Base-by-base conservation (phyloP, 2,797 vertebrate species). In the Catharus ustulatus region DNA sequence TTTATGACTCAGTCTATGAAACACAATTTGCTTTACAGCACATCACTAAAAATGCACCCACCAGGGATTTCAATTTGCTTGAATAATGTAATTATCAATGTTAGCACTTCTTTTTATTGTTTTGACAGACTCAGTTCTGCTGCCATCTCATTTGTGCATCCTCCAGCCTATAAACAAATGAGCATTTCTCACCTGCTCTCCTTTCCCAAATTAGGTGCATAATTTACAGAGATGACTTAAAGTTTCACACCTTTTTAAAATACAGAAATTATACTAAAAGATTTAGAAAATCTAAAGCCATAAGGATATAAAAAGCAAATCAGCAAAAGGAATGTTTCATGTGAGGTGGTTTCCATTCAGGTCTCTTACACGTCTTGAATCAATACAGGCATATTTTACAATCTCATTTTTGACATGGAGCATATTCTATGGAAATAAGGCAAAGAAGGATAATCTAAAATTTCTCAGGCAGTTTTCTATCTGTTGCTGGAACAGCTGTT, bases 1-100 rank as follows among this genome's bases (percentile, higher is more conserved):
- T 95, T 96, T 96, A 95, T n/a, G 6, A 73, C 90, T 73, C 76
- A 88, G 78, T 77, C 73, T 58, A 61, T 55, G 54, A 93, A 96
- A 89, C 51, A 77, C 78, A 79, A 90, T 89, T 95, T 95, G 74
- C 13, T 91, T 93, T 67, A 94, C 71, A 86, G 46, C 30, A 23
- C 46, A 80, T 82, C 81, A 62, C 83, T 95, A 96, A 93, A 89
- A 94, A 78, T 79, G 32, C 49, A 74, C 42, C 51, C 93, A 89
- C 76, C 51, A 69, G 95, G 90, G 84, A 87, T 72, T 94, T 93
- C 30, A 52, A 66, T 93, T 90, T 89, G 73, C 84, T 94, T 92
- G 58, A 93, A 83, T 92, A 93, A 93, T 76, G 58, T 64, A 87
- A 95, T 92, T 90, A 93, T 72, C 52, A 52, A 38, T n/a, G 34